Base-by-base conservation (phyloP, 2,888 invertebrate genomes). In the Acleris holmiana region DNA sequence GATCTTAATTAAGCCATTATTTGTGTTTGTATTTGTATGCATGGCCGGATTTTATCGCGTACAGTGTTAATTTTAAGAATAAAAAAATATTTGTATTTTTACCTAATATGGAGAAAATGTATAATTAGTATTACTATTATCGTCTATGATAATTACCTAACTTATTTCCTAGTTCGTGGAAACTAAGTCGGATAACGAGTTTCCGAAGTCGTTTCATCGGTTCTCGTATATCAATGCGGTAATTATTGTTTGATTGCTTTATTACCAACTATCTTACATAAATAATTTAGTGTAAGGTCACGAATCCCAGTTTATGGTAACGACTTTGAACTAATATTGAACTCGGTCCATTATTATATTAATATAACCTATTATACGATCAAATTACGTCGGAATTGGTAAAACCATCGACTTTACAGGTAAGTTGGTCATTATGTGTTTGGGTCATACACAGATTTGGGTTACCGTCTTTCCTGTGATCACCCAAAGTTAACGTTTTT, bases 291-390 rank as follows among this genome's bases (percentile, higher is more conserved):
- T 41, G 18, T 49, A 19, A 41, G 25, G 44, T 49, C 49, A 62
- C 55, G 41, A 23, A 48, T 44, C 25, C 19, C 19, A 29, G 49
- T 50, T 23, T 40, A 56, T 49, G 55, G 18, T 44, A 17, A 44
- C 18, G 55, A 44, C 29, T 44, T 62, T 0, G 21, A 15, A 35
- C 29, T 50, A 46, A 50, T 56, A 35, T 49, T 56, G 23, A 55
- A 61, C 48, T 61, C 49, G 7, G 50, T 41, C 49, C 44, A 56
- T 62, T 48, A 61, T 49, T 61, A 18, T 55, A n/a, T n/a, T n/a
- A n/a, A n/a, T n/a, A 61, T 53, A 44, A 25, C 18, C 19, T 44
- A 19, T 50, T 60, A 46, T 21, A 29, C 60, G 10, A 59, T 15
- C 15, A 46, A 59, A 35, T 10, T 10, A 40, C 15, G 15, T 10